Evolutionary conservation across 1,140 invertebrate genomes (phyloP), one percentile per base, ranked within the genome.

Genomic region (Druon quercuslanigerum): DNA sequence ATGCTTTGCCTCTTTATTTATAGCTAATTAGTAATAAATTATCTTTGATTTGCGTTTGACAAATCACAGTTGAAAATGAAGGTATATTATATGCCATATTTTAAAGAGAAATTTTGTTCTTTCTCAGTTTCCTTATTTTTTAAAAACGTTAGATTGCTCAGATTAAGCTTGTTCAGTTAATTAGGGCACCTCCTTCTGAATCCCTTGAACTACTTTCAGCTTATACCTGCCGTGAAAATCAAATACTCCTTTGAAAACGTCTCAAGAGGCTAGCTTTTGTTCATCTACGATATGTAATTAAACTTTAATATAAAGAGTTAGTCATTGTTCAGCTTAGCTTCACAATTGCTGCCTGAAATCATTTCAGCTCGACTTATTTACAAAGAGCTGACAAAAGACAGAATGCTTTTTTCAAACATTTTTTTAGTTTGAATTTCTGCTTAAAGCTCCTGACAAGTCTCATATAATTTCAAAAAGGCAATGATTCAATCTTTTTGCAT

Each of bases 161-260:
- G 60, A 66, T 66, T 40, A 66, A 66, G 60, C 60, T 66, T 66
- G 25, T 66, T 66, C 13, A 40, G 60, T 66, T 66, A 66, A 66
- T 66, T 66, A n/a, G 33, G 20, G 33, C 60, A 66, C 25, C 60
- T 66, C 60, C 60, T 66, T 46, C 46, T 66, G 3, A 66, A 66
- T 66, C 40, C 25, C 13, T 40, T 33, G 60, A 20, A 6, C 60
- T 40, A 14, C 33, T 46, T 46, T 46, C 33, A 66, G 25, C 60
- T 40, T 46, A 46, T 66, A 66, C 40, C 13, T 46, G 13, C 25
- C 16, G 16, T 13, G 60, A 66, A 66, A 66, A 66, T 66, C 60
- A 66, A 66, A 66, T 40, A 66, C 60, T 66, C 25, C 60, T 66
- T 66, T 66, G 14, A 33, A 33, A 66, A 66, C 60, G 60, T 66